Base-by-base conservation (phyloP, 2,113 vertebrate species). In the Cottus gobio region DNA sequence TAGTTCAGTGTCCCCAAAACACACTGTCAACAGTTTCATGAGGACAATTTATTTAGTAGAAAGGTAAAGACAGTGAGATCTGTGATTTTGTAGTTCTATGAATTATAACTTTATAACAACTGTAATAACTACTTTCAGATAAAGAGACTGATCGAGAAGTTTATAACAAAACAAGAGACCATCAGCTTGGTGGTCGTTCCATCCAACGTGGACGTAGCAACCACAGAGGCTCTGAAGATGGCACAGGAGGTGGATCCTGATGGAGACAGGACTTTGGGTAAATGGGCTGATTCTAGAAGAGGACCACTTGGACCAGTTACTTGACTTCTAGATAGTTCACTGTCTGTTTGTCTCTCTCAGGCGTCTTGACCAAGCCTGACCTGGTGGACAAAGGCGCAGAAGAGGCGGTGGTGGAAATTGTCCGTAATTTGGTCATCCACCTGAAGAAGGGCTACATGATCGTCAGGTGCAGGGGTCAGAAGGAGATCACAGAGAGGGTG, bases 391-490 rank as follows among this genome's bases (percentile, higher is more conserved):
- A 57, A 86, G 97, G 97, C 24, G 95, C 96, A 0, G 97, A 99
- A 20, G 84, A 91, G 0, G 61, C 83, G 0, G 77, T 97, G 0
- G 1, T 97, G 0, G 93, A 95, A 0, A 89, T 97, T 20, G 63
- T 96, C 3, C 83, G 62, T 20, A 98, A 99, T 82, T 81, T 90
- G 0, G 65, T 96, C 36, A 91, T 95, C 85, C 88, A 77, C 34
- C 95, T 98, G 63, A 95, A 89, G 72, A 98, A 97, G 83, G 97
- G 97, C 75, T 98, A 97, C 94, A 97, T 96, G 96, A 92, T 99
- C 0, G 97, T 99, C 65, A 96, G 83, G 90, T 98, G 97, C 79
- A 91, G 96, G 3, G 96, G 96, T 24, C 97, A 99, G 87, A 92
- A 94, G 85, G 95, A 96, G 70, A 95, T 96, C 72, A 87, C 77